These are phyloP conservation scores for Eledona agricola DNA, from an alignment of 2,888 invertebrate genomes.

Conservation along the genomic window DNA sequence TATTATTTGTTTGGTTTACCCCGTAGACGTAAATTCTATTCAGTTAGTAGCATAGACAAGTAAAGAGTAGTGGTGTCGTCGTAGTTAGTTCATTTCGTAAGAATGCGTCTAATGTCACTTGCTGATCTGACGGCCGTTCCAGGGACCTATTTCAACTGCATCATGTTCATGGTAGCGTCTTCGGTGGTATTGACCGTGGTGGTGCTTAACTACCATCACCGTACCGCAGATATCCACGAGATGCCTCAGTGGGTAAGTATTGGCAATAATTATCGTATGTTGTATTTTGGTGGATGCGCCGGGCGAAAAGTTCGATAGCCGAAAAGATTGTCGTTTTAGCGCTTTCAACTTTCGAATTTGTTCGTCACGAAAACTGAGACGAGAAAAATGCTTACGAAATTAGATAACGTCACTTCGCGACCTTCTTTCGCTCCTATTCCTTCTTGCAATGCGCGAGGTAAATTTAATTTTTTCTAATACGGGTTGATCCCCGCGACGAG, in stretches of 20 bases:
- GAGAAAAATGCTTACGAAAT: too few species aligned
- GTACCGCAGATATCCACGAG: constrained; percentile 95
- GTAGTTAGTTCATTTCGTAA: constrained; percentile 35
- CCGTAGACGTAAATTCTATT: constrained; percentile 40
- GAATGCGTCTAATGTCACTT: constrained; percentile 27
- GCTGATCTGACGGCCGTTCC: constrained; percentile 50
- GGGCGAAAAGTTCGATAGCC: constrained; percentile 5
- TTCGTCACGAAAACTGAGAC: constrained; percentile 1
- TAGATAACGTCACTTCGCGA: too few species aligned
- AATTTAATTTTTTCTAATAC: too few species aligned
- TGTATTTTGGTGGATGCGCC: constrained; percentile 9
- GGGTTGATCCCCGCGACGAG: too few species aligned
- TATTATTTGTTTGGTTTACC: constrained; percentile 42
- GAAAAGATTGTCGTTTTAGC: too few species aligned
- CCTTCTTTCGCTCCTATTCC: too few species aligned
- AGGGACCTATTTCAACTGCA: constrained; percentile 99
- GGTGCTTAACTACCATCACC: constrained; percentile 96
- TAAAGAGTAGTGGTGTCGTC: constrained; percentile 40
- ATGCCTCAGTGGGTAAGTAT: constrained; percentile 95
- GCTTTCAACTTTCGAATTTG: not conserved
- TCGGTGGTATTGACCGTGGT: constrained; percentile 97
- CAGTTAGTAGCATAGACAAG: constrained; percentile 34
- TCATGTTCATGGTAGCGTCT: constrained; percentile 99
- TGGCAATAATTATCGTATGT: not conserved
- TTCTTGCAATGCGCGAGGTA: too few species aligned